Evolutionary conservation across 2,113 vertebrate genomes (phyloP).

Genomic region (Hippopotamus amphibius): DNA sequence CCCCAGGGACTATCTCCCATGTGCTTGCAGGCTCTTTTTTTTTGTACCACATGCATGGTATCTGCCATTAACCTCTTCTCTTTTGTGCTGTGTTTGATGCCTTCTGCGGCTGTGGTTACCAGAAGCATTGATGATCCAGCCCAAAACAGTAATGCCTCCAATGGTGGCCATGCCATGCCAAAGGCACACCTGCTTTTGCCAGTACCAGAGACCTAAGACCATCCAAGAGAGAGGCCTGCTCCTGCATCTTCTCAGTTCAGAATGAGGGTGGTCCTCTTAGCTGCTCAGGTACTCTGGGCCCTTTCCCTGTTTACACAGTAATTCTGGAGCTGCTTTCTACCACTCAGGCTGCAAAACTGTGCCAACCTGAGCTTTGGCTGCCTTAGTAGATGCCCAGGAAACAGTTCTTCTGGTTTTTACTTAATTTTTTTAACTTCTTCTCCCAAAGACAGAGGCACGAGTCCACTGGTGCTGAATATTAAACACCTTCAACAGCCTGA

Average conservation of each 20-base stretch:
- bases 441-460: background rate
- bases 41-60: background rate
- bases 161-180: background rate
- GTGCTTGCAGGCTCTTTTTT: background rate
- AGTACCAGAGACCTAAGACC: background rate
- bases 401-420: background rate
- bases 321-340: background rate
- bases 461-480: background rate
- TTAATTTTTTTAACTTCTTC: background rate
- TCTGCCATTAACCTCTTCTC: background rate
- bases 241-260: background rate
- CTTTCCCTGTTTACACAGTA: background rate
- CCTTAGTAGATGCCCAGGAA: background rate
- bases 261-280: background rate
- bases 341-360: background rate
- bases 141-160: background rate
- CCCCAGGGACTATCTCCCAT: background rate
- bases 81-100: background rate
- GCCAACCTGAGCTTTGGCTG: background rate
- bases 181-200: background rate
- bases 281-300: background rate
- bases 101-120: background rate
- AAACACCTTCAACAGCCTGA: background rate
- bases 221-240: background rate
- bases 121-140: background rate